Evolutionary conservation across 2,888 invertebrate species (phyloP), one percentile per base, ranked within the genome.

Genomic region (Neuroscelio doddi): DNA sequence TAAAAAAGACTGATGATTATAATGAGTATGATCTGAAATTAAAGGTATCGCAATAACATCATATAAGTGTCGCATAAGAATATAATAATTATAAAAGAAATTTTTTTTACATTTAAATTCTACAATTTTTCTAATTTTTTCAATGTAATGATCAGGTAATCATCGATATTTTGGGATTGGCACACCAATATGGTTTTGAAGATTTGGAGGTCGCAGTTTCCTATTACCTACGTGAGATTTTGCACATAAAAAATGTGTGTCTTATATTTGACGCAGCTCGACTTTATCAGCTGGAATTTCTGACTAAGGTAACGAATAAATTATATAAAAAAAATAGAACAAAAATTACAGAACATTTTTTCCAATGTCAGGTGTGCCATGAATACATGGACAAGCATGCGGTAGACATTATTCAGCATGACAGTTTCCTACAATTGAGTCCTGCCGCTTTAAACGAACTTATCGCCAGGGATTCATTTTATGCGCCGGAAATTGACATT

Each of bases 141-240:
- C n/a, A n/a, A n/a, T n/a, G n/a, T n/a, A 15, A 30, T 49, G 30
- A 41, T 44, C 76, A 86, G 82, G 78, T 85, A n/a, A 80, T 86
- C 30, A 73, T 86, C 24, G 86, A 86, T 73, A 88, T 91, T 45
- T 84, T 92, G 12, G 97, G 96, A 3, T 87, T 99, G 82, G 95
- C 97, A 27, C 96, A 99, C 87, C 93, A 97, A 83, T 99, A 97
- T 86, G 97, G 97, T 59, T 97, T 99, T 86, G 90, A 89, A 59
- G 95, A 96, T 83, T 85, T 99, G 71, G 97, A 98, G 87, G 86
- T 90, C 0, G 92, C 97, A 21, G 94, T 99, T 72, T 97, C 97
- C 0, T 95, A 97, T 77, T 97, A 97, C 85, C 87, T 99, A 72
- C 90, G 94, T 69, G 94, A 95, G 80, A 91, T 95, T 77, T 87